These are phyloP conservation scores for Remorina albescens DNA, from an alignment of 2,797 vertebrate genomes.

Conservation along the genomic window DNA sequence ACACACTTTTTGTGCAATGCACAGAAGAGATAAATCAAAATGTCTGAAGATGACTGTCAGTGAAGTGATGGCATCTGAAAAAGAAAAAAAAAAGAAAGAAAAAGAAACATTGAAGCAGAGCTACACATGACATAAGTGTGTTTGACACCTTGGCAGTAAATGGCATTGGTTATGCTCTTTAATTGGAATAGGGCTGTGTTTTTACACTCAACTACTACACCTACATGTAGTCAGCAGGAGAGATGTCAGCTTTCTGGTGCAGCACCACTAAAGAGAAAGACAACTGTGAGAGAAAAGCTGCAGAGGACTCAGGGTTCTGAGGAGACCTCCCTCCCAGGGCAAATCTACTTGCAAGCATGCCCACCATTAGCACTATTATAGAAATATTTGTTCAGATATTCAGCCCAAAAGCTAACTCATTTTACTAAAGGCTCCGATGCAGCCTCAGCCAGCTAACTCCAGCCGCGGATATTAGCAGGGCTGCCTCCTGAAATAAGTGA, in stretches of 20 bases:
- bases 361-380: slow-evolving; percentile 49
- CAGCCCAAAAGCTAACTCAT: slow-evolving; percentile 54
- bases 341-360: slow-evolving; percentile 40
- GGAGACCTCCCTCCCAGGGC: slow-evolving; percentile 33
- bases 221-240: slow-evolving; percentile 29
- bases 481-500: slow-evolving; percentile 55
- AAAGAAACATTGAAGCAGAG: slow-evolving; percentile 23
- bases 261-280: slow-evolving; percentile 13
- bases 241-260: slow-evolving; percentile 30
- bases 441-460: slow-evolving; percentile 30
- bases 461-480: slow-evolving; percentile 26
- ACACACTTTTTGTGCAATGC: slow-evolving; percentile 19
- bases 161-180: background rate
- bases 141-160: slow-evolving; percentile 39
- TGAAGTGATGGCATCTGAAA: slow-evolving; percentile 6
- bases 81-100: no score
- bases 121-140: slow-evolving; percentile 24
- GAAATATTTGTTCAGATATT: slow-evolving; percentile 66
- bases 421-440: slow-evolving; percentile 42
- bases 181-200: slow-evolving; percentile 33
- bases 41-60: slow-evolving; percentile 29
- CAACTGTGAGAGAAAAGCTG: slow-evolving; percentile 13
- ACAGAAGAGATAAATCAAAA: slow-evolving; percentile 31
- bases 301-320: slow-evolving; percentile 44
- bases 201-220: slow-evolving; percentile 27